Evolutionary conservation across 2,888 invertebrate species (phyloP), one percentile per base, ranked within the genome.

Genomic region (Papilio gigon): DNA sequence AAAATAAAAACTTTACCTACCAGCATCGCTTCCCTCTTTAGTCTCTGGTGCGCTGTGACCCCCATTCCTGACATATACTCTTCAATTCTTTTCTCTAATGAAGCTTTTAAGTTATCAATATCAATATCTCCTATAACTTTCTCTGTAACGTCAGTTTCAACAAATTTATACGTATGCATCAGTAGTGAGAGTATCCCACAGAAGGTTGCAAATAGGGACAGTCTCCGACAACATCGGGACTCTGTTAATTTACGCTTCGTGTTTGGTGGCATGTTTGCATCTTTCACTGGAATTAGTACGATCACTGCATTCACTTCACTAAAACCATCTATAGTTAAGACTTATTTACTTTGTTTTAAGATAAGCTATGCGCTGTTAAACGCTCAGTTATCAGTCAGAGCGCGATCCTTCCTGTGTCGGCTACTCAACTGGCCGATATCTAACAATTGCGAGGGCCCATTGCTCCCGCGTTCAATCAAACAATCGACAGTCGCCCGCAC

Each of bases 21-120:
- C 80, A 91, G 74, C 89, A 90, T 89, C 11, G 92, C 91, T 77
- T 88, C 90, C 69, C 91, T 82, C 76, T 84, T 90, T 60, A 78
- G 25, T 64, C 89, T 82, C 69, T 79, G 80, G 33, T 80, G 74
- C 17, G 77, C 74, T 35, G 74, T 78, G 11, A 78, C 77, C 27
- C 77, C 79, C 2, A 83, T 77, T 71, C 80, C 80, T 58, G 78
- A 75, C 22, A 90, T 72, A 71, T 87, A 87, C 35, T 78, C 81
- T 35, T 87, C 84, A 37, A 91, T 82, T 73, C 76, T 86, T 64
- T 83, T 82, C 59, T 85, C 85, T 72, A 91, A 73, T 42, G 80
- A 83, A 71, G 82, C 82, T 68, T 89, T 83, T 58, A 90, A 75
- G 33, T 22, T 33, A n/a, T 61, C 27, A 0, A 65, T 53, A 68